phyloP scores from a whole-genome alignment of 53 echinoderm and acorn worm species.

The Stichopus horrens region DNA sequence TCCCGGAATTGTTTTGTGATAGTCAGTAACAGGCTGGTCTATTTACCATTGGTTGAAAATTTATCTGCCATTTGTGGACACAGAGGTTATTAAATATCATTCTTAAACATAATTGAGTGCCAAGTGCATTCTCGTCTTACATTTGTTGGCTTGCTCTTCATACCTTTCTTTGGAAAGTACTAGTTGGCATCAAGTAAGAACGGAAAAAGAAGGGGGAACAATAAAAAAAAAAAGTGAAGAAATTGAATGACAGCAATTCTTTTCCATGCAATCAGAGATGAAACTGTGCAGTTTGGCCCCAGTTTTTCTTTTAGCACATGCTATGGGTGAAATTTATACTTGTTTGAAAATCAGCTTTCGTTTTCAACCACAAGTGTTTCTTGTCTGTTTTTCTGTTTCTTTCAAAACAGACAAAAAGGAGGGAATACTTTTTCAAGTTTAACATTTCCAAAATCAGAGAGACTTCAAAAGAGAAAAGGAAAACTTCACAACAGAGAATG shows the following conservation, averaged over 20 bases:
- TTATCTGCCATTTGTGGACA: constrained; percentile 26
- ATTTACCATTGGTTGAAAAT: constrained; percentile 6
- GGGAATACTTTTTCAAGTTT: neutral
- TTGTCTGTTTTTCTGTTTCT: neutral
- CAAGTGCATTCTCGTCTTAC: constrained; percentile 19
- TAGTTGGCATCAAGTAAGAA: neutral
- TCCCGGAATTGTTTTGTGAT: constrained; percentile 20
- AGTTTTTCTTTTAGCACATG: neutral
- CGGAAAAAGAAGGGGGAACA: neutral
- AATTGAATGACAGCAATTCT: neutral
- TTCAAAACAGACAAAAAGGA: neutral
- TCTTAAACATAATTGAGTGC: constrained; percentile 42
- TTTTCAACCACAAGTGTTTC: neutral
- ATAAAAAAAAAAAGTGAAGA: neutral
- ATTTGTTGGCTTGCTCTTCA: neutral
- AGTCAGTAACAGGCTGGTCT: constrained; percentile 18
- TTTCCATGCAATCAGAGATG: neutral
- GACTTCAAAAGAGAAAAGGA: neutral
- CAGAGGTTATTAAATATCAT: constrained; percentile 36
- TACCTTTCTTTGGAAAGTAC: neutral
- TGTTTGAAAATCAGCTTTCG: constrained; percentile 3
- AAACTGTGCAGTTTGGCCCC: neutral
- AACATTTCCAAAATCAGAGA: neutral
- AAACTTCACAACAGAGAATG: neutral
- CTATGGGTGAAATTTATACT: neutral